These are phyloP conservation scores for Heliangelus exortis DNA, from an alignment of 2,797 vertebrate genomes.

Conservation along the genomic window DNA sequence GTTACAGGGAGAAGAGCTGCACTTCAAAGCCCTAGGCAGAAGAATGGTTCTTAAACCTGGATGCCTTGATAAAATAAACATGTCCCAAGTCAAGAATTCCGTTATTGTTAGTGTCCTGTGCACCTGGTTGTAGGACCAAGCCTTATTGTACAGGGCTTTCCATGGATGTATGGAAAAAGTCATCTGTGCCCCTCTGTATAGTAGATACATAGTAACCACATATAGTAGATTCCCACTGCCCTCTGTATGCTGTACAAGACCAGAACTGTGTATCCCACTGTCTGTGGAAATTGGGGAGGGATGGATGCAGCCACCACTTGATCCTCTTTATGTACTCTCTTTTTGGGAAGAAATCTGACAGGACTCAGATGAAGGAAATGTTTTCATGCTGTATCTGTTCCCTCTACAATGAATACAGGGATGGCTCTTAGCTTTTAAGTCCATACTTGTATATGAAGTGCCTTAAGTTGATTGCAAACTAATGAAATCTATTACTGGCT, in stretches of 20 bases:
- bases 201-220: not conserved
- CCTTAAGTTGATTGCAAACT: slow-evolving; percentile 12
- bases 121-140: not conserved
- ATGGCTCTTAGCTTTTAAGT: slow-evolving; percentile 19
- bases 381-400: not conserved
- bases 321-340: not conserved
- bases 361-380: not conserved
- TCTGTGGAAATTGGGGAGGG: not conserved
- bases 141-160: not conserved
- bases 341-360: not conserved
- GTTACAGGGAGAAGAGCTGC: not conserved
- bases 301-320: not conserved
- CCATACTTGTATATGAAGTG: not conserved
- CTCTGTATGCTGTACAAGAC: not conserved
- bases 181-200: not conserved
- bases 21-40: not conserved
- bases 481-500: slow-evolving; percentile 33
- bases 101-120: not conserved
- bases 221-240: too few relatives aligned
- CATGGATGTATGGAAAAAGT: not conserved
- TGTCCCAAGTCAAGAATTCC: not conserved
- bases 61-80: not conserved
- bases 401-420: not conserved
- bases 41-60: not conserved
- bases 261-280: not conserved